These are phyloP conservation scores for Torymus tubicola DNA, from an alignment of 2,888 invertebrate species.

Conservation along the genomic window DNA sequence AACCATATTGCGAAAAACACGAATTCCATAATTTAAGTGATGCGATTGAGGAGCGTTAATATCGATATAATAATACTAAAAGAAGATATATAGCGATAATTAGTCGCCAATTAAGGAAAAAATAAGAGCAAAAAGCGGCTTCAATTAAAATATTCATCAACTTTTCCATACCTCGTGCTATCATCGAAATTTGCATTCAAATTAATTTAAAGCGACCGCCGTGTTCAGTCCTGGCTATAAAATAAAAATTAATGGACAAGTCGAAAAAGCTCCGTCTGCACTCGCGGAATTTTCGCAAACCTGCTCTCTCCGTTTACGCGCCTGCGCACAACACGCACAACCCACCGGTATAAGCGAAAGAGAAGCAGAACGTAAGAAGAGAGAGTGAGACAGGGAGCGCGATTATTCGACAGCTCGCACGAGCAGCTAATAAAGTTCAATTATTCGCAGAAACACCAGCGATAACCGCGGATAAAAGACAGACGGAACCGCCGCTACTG, in stretches of 20 bases:
- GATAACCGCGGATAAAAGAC: conserved; percentile 54
- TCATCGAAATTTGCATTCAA: conserved; percentile 13
- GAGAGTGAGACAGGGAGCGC: not conserved
- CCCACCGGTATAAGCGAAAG: not conserved
- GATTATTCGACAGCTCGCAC: conserved; percentile 7
- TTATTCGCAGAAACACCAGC: conserved; percentile 64
- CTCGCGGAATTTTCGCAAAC: not conserved
- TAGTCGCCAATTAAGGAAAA: not conserved
- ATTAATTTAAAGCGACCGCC: conserved; percentile 53
- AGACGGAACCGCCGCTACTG: conserved; percentile 22
- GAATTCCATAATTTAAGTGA: not conserved
- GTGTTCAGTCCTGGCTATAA: too few relatives aligned
- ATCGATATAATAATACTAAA: too few relatives aligned
- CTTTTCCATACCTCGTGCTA: not conserved
- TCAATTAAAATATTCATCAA: conserved; percentile 27
- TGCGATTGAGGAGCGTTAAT: not conserved
- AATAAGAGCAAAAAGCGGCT: not conserved
- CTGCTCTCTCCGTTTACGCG: not conserved
- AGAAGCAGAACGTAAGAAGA: not conserved
- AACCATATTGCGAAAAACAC: not conserved
- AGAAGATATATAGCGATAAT: conserved; percentile 1
- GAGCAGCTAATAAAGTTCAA: conserved; percentile 65
- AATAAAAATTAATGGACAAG: conserved; percentile 28
- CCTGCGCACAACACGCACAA: conserved; percentile 20
- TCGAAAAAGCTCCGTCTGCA: not conserved